phyloP scores from a whole-genome alignment of 2,888 invertebrate species.

The Plagiodera versicolora region DNA sequence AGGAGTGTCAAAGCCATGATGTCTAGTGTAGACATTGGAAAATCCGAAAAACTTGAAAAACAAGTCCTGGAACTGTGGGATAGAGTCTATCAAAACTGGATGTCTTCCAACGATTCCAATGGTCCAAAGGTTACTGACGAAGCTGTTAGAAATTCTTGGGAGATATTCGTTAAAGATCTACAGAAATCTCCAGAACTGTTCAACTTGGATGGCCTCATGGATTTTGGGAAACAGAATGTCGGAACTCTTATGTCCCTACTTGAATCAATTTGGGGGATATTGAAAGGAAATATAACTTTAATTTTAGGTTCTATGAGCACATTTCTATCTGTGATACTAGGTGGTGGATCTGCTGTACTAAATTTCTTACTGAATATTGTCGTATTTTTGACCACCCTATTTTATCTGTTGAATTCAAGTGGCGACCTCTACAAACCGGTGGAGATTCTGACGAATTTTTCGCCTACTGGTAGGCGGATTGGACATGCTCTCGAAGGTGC shows the following conservation, averaged over 20 bases:
- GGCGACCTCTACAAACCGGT: conserved; percentile 89
- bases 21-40: conserved; percentile 77
- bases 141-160: conserved; percentile 75
- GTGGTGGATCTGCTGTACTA: conserved; percentile 87
- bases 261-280: conserved; percentile 84
- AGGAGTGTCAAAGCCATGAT: conserved; percentile 81
- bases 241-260: conserved; percentile 85
- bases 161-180: conserved; percentile 69
- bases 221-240: conserved; percentile 87
- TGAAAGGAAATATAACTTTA: conserved; percentile 90
- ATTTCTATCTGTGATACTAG: conserved; percentile 82
- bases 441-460: conserved; percentile 80
- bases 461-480: conserved; percentile 77
- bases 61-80: conserved; percentile 94
- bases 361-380: conserved; percentile 86
- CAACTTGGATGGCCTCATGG: conserved; percentile 72
- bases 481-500: conserved; percentile 84
- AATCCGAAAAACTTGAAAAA: conserved; percentile 80
- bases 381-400: conserved; percentile 94
- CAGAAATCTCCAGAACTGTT: conserved; percentile 77
- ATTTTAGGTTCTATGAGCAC: conserved; percentile 83
- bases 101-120: conserved; percentile 65
- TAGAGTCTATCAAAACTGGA: conserved; percentile 89
- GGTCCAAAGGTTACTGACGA: conserved; percentile 76
- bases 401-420: conserved; percentile 90